Evolutionary conservation across 2,113 vertebrate genomes (phyloP).

Genomic region (Petaurus breviceps): DNA sequence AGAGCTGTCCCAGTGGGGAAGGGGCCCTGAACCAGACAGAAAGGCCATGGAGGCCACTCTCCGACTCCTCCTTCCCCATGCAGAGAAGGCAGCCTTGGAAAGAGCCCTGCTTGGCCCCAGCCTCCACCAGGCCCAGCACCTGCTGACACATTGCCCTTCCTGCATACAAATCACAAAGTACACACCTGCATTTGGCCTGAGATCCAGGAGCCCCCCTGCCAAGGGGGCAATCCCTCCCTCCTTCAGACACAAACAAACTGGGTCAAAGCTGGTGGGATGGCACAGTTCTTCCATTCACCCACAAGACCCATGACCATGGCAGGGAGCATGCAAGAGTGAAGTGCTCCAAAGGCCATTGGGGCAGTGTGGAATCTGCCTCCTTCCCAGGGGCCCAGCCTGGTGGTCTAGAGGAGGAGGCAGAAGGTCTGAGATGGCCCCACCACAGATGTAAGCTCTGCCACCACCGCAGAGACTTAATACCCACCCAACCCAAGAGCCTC

Average conservation of each 20-base stretch:
- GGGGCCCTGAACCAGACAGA: neutral
- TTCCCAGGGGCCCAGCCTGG: neutral
- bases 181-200: constrained; percentile 9
- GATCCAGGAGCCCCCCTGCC: neutral
- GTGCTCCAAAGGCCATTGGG: neutral
- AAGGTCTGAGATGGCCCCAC: neutral
- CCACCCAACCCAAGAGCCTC: neutral
- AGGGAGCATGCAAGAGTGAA: neutral
- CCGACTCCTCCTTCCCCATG: neutral
- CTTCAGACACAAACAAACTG: neutral
- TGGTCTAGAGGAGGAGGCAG: neutral
- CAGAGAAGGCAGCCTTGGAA: neutral
- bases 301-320: neutral
- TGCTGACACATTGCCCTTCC: constrained; percentile 38
- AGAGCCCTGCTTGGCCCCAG: neutral
- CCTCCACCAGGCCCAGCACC: neutral
- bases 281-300: neutral
- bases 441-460: neutral
- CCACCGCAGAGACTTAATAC: neutral
- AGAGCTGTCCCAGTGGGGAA: neutral
- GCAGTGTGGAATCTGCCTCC: neutral
- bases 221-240: constrained; percentile 13
- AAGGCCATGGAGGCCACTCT: fast-evolving
- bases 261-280: neutral
- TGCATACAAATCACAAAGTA: neutral